Evolutionary conservation across 1,140 invertebrate species (phyloP).

Genomic region (Brevipalpus yothersi): DNA sequence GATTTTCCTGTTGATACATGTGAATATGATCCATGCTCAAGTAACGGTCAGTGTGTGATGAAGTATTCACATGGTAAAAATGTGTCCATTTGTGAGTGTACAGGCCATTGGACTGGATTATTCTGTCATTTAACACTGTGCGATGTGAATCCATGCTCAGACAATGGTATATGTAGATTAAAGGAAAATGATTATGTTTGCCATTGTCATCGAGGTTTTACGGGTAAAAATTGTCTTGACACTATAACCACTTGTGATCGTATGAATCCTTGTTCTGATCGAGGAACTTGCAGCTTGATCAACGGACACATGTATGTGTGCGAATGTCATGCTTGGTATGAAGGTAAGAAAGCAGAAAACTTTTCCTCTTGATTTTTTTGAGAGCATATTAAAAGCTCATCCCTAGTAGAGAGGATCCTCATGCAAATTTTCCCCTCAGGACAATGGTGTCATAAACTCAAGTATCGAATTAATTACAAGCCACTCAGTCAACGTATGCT

Average conservation of each 20-base stretch:
- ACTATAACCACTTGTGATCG: constrained; percentile 34
- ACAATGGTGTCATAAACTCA: constrained; percentile 30
- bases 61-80: neutral
- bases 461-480: constrained; percentile 36
- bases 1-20: constrained; percentile 1
- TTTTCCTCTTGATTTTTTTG: neutral
- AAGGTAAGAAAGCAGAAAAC: constrained; percentile 22
- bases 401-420: neutral
- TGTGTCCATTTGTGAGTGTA: neutral
- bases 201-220: constrained; percentile 29
- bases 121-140: constrained; percentile 41
- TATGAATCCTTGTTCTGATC: constrained; percentile 37
- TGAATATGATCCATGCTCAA: constrained; percentile 1
- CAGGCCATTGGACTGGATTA: constrained; percentile 23
- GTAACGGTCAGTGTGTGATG: neutral
- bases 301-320: constrained; percentile 33
- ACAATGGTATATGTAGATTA: constrained; percentile 38
- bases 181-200: constrained; percentile 24
- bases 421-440: constrained; percentile 16
- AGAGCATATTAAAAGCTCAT: neutral
- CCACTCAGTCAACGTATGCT: constrained; percentile 44
- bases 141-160: constrained; percentile 35
- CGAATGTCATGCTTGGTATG: constrained; percentile 41
- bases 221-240: constrained; percentile 32
- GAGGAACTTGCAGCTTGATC: constrained; percentile 31